phyloP scores from a whole-genome alignment of 2,113 vertebrate species.

The Herpetotheres cachinnans region DNA sequence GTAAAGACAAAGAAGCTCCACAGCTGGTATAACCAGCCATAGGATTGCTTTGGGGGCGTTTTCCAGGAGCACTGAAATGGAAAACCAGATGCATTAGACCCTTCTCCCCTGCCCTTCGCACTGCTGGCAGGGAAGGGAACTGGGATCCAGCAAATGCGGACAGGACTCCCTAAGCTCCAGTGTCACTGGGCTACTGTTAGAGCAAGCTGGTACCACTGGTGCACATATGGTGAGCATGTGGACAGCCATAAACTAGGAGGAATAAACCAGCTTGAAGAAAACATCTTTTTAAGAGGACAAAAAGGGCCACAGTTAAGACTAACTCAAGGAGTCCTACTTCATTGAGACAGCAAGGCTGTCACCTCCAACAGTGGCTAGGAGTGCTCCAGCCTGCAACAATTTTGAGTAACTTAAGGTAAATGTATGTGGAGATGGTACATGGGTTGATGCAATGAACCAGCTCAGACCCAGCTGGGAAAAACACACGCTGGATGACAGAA shows the following conservation, averaged over 20 bases:
- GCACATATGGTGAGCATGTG: not conserved
- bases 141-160: not conserved
- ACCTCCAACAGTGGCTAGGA: not conserved
- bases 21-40: not conserved
- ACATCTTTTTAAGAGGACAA: not conserved
- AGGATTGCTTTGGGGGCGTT: not conserved
- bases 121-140: not conserved
- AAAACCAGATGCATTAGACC: not conserved
- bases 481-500: not conserved
- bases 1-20: not conserved
- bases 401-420: not conserved
- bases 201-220: not conserved
- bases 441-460: not conserved
- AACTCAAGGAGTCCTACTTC: not conserved
- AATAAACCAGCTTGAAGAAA: not conserved
- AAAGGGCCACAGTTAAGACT: not conserved
- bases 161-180: not conserved
- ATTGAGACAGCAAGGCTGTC: accelerated
- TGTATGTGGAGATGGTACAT: not conserved
- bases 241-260: not conserved
- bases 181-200: not conserved
- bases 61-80: not conserved
- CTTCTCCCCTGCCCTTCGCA: not conserved
- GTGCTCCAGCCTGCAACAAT: not conserved
- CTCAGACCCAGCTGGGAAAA: not conserved